Percentiles rank a stretch among this genome's conserved stretches.
Evolutionary conservation across 2,113 vertebrate genomes (phyloP).

Genomic region (Hystrix brachyura): DNA sequence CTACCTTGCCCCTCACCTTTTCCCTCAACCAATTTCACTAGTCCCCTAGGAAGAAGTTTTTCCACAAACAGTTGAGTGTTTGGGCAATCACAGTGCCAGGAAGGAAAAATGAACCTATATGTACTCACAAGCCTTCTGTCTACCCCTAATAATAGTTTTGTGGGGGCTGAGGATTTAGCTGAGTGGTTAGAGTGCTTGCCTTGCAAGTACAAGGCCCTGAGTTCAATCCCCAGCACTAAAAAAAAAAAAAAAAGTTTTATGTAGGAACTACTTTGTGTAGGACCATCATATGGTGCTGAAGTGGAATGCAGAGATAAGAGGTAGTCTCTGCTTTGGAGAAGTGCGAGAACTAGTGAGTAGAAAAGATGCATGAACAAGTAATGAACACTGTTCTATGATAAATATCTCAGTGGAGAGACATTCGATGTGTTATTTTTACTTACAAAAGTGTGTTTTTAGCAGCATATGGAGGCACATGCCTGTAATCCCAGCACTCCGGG

Average conservation of each 20-base stretch:
- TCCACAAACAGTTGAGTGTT: not conserved
- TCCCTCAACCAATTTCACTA: constrained; percentile 7
- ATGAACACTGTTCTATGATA: not conserved
- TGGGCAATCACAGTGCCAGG: not conserved
- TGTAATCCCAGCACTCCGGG: not conserved
- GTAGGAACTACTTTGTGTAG: not conserved
- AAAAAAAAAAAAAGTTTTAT: not conserved
- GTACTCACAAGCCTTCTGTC: constrained; percentile 20
- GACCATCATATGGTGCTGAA: not conserved
- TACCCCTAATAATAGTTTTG: not conserved
- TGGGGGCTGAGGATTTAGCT: no score
- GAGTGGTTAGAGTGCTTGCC: no score
- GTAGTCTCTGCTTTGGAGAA: constrained; percentile 45
- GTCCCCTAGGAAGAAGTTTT: not conserved
- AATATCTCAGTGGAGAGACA: not conserved
- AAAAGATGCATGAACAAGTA: constrained; percentile 13
- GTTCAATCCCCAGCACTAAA: no score
- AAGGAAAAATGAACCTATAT: constrained; percentile 56
- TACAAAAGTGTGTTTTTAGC: constrained; percentile 29
- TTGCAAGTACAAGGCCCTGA: no score
- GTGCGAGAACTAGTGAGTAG: not conserved
- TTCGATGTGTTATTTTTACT: constrained; percentile 50
- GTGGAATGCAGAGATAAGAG: constrained; percentile 39
- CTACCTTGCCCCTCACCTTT: not conserved
- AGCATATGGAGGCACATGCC: not conserved